These are phyloP conservation scores for Shargacucullia verbasci DNA, from an alignment of 2,888 invertebrate genomes.

Conservation along the genomic window DNA sequence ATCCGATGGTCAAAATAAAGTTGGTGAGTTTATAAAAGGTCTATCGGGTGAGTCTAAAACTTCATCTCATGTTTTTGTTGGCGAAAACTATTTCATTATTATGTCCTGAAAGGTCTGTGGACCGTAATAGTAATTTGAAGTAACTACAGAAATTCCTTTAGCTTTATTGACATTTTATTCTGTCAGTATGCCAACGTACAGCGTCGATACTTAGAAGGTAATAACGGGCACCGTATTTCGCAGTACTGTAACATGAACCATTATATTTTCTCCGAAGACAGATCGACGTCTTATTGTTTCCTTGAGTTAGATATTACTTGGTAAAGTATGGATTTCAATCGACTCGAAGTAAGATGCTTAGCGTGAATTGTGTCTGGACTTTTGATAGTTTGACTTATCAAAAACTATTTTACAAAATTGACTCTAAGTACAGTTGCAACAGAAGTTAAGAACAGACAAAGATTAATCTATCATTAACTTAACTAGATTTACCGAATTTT, in stretches of 20 bases:
- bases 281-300: constrained; percentile 27
- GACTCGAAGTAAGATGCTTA: background rate
- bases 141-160: constrained; percentile 23
- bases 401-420: too few species aligned
- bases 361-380: background rate
- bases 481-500: background rate
- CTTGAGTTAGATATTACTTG: constrained; percentile 16
- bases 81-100: constrained; percentile 14
- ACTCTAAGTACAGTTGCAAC: too few species aligned
- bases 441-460: too few species aligned
- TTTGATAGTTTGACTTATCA: background rate
- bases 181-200: constrained; percentile 3
- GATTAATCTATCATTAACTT: too few species aligned
- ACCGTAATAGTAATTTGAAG: constrained; percentile 17
- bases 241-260: constrained; percentile 30
- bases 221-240: constrained; percentile 28
- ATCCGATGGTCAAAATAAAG: constrained; percentile 10
- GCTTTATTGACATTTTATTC: constrained; percentile 14
- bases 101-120: background rate
- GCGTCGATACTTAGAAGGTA: constrained; percentile 19
- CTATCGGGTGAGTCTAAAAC: too few species aligned
- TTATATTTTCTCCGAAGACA: constrained; percentile 40
- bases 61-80: constrained; percentile 17
- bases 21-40: constrained; percentile 10
- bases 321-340: constrained; percentile 18